phyloP scores from a whole-genome alignment of 2,113 vertebrate species.

The Urocolius indicus region DNA sequence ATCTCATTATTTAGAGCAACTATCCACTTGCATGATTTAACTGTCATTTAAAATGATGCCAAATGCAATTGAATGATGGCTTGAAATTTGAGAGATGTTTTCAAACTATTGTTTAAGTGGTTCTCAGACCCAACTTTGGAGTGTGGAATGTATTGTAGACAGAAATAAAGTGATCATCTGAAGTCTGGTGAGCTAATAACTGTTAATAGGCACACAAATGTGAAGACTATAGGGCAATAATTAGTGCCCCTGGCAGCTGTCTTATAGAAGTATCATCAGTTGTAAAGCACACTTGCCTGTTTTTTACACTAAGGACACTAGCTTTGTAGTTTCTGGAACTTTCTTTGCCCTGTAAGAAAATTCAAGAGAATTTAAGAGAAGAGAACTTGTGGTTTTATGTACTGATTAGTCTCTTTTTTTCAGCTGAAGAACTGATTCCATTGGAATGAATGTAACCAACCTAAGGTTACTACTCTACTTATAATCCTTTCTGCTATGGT shows the following conservation, averaged over 20 bases:
- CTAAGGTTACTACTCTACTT: background rate
- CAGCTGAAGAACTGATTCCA: background rate
- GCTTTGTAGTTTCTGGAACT: background rate
- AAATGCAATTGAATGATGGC: background rate
- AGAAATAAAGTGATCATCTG: background rate
- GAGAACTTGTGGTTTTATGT: background rate
- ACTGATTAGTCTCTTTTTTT: background rate
- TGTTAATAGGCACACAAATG: constrained; percentile 37
- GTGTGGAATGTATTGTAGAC: background rate
- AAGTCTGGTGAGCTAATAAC: constrained; percentile 11
- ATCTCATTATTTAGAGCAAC: background rate
- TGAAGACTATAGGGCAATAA: background rate
- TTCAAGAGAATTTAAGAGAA: background rate
- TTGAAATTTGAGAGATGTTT: constrained; percentile 17
- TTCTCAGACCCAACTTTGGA: background rate
- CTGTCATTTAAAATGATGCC: constrained; percentile 18
- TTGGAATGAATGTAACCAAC: background rate
- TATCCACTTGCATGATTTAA: background rate
- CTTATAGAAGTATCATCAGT: background rate
- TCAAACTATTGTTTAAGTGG: background rate
- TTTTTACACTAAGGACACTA: background rate
- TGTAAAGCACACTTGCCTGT: background rate
- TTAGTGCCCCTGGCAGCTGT: constrained; percentile 32
- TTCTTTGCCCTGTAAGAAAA: background rate
- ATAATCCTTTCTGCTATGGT: background rate